Percentiles rank a stretch among this genome's conserved stretches.
phyloP scores from a whole-genome alignment of 2,888 invertebrate genomes.

The Ichneumoninae sp. region DNA sequence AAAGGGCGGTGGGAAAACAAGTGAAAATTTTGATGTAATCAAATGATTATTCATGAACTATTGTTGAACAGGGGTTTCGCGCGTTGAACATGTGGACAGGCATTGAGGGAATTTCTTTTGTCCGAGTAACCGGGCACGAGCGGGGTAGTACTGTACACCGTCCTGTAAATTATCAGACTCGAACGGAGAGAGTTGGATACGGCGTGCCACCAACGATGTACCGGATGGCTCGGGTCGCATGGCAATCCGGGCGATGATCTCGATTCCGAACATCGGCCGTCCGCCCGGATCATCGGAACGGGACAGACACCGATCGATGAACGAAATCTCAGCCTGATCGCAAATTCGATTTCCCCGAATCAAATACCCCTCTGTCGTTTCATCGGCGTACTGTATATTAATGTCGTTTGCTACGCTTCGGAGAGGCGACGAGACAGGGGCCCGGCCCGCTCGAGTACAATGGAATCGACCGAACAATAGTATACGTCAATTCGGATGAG shows the following conservation, averaged over 20 bases:
- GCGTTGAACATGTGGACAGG: not conserved
- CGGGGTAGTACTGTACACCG: not conserved
- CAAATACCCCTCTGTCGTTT: conserved; percentile 67
- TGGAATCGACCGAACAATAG: conserved; percentile 73
- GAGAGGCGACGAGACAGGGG: conserved; percentile 31
- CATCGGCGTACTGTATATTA: conserved; percentile 71
- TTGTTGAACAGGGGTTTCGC: not conserved
- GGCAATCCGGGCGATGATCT: conserved; percentile 29
- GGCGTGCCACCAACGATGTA: not conserved
- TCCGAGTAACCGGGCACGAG: not conserved
- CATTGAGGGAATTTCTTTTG: conserved; percentile 13
- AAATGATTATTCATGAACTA: conserved; percentile 33
- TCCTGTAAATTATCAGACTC: not conserved
- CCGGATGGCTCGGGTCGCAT: not conserved
- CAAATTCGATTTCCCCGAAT: conserved; percentile 72
- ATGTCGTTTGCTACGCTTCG: conserved; percentile 67
- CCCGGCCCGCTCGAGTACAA: conserved; percentile 69
- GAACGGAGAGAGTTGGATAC: not conserved
- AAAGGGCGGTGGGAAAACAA: not conserved
- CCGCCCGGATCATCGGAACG: conserved; percentile 43
- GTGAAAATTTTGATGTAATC: not conserved
- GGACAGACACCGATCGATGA: conserved; percentile 39
- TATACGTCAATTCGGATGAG: conserved; percentile 77
- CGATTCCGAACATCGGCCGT: conserved; percentile 12
- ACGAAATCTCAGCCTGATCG: conserved; percentile 62